A percentile compares a stretch with the other conserved stretches of the same genome.
Evolutionary conservation across 2,888 invertebrate genomes (phyloP).

Genomic region (Agrilus cyanescens): DNA sequence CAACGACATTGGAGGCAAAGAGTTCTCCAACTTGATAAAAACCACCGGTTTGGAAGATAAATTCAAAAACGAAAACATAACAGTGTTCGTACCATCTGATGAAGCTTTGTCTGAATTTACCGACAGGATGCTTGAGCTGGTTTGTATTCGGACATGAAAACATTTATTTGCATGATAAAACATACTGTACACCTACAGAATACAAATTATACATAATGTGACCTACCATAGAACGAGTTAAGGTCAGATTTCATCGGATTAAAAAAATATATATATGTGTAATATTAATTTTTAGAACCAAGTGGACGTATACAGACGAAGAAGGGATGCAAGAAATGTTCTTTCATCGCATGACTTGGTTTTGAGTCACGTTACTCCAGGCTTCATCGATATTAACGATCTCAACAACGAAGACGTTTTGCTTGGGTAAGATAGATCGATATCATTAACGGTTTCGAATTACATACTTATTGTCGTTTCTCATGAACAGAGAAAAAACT

Average conservation of each 20-base stretch:
- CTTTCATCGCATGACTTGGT: slow-evolving; percentile 39
- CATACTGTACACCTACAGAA: no score
- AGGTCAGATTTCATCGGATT: no score
- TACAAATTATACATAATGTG: no score
- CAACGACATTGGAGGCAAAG: slow-evolving; percentile 43
- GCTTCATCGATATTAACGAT: slow-evolving; percentile 44
- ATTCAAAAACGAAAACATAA: slow-evolving; percentile 42
- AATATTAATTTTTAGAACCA: slow-evolving; percentile 35
- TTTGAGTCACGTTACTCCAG: slow-evolving; percentile 45
- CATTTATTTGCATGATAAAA: no score
- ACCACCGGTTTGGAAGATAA: slow-evolving; percentile 39
- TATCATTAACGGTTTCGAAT: not conserved
- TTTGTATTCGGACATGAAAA: slow-evolving; percentile 23
- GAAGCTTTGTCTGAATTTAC: slow-evolving; percentile 45
- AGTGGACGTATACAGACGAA: slow-evolving; percentile 25
- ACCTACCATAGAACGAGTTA: no score
- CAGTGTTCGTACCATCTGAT: slow-evolving; percentile 52
- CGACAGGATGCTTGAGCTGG: slow-evolving; percentile 41
- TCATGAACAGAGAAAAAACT: slow-evolving; percentile 30
- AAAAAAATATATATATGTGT: not conserved
- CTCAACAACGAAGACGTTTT: slow-evolving; percentile 45
- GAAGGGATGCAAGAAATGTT: slow-evolving; percentile 24
- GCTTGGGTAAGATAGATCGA: slow-evolving; percentile 23
- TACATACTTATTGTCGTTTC: not conserved
- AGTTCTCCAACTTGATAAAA: slow-evolving; percentile 44